Conservation (phyloP, 1,140 invertebrate genomes). For the Drosophila obscura region DNA sequence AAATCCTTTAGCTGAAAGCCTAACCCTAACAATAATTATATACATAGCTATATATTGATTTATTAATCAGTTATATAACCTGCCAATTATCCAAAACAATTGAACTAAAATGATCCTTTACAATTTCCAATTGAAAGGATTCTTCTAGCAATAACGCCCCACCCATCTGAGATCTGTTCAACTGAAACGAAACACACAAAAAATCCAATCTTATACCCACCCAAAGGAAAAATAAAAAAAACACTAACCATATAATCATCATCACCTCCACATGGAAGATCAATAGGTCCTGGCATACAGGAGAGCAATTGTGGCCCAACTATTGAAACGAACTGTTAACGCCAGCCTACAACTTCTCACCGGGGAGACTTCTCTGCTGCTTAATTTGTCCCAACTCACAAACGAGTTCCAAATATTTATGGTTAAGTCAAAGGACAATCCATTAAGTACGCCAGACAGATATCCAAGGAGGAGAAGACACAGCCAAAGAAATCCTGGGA, state of each 20-base stretch:
- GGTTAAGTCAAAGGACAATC: constrained; percentile 65
- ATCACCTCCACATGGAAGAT: constrained; percentile 22
- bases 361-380: constrained; percentile 36
- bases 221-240: constrained; percentile 28
- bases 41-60: too few relatives aligned
- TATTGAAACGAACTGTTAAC: constrained; percentile 66
- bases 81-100: too few relatives aligned
- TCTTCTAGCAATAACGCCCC: not conserved
- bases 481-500: constrained; percentile 40
- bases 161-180: not conserved
- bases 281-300: constrained; percentile 23
- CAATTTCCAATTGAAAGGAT: too few relatives aligned
- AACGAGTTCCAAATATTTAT: constrained; percentile 71
- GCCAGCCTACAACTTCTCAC: constrained; percentile 74
- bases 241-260: constrained; percentile 39
- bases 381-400: constrained; percentile 71
- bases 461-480: constrained; percentile 29
- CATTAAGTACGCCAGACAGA: constrained; percentile 56
- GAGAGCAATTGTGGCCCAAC: constrained; percentile 12
- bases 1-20: too few relatives aligned
- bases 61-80: too few relatives aligned
- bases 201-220: constrained; percentile 7
- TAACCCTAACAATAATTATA: not conserved
- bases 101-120: too few relatives aligned
- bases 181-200: not conserved